These are phyloP conservation scores for Montipora cactus DNA, from an alignment of 64 coral and sea anemone species.

Conservation along the genomic window DNA sequence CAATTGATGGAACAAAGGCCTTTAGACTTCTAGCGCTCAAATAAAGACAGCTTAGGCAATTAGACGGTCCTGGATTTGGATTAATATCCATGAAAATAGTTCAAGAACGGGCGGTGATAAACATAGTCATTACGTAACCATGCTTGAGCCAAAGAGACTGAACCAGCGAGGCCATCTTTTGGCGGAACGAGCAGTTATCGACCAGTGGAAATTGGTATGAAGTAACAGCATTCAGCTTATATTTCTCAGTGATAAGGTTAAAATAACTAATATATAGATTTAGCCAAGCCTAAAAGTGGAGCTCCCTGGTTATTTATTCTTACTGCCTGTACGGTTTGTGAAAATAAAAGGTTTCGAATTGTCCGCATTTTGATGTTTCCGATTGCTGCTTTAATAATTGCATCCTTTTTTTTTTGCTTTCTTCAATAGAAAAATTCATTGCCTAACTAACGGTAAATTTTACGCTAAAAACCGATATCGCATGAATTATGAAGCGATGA, in stretches of 20 bases:
- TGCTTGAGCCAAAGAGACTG: conserved; percentile 34
- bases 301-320: no score
- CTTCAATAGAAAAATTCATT: no score
- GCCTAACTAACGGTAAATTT: no score
- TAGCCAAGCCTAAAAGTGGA: no score
- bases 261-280: neutral
- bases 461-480: no score
- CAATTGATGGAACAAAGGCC: conserved; percentile 27
- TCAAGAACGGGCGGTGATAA: conserved; percentile 6
- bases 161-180: conserved; percentile 5
- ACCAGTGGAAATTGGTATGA: conserved; percentile 9
- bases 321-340: no score
- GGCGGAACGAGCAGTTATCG: neutral
- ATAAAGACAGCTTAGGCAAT: conserved; percentile 35
- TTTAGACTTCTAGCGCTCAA: conserved; percentile 39
- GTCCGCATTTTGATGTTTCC: no score
- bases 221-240: conserved; percentile 30
- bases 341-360: no score
- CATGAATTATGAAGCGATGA: no score
- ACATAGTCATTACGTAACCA: conserved; percentile 26
- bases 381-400: no score
- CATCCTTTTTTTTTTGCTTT: no score
- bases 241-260: conserved; percentile 4
- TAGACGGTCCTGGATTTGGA: conserved; percentile 29
- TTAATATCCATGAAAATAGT: conserved; percentile 48